Percentiles rank a stretch among this genome's conserved stretches.
These are phyloP conservation scores for Pogona vitticeps DNA, from an alignment of 2,113 vertebrate genomes.

Conservation along the genomic window DNA sequence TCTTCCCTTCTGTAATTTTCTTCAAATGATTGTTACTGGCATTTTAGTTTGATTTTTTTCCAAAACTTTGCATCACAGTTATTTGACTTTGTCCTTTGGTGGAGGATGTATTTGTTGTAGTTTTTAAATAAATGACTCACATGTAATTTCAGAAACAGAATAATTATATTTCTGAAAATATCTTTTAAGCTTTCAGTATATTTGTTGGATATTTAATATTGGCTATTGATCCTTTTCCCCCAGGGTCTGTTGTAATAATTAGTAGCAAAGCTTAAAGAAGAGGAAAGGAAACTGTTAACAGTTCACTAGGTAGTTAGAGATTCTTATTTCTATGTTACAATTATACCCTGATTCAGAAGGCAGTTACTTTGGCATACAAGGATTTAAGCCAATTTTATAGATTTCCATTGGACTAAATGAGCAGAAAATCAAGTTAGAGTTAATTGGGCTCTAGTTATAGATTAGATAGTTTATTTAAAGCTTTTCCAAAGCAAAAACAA, in stretches of 20 bases:
- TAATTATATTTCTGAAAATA: neutral
- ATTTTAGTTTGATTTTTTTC: neutral
- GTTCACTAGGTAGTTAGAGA: neutral
- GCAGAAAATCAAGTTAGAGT: neutral
- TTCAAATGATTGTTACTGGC: neutral
- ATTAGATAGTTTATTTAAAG: conserved; percentile 1
- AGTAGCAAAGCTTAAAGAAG: neutral
- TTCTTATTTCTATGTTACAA: neutral
- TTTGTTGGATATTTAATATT: neutral
- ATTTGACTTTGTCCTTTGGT: neutral
- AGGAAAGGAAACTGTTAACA: neutral
- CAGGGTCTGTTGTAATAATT: neutral
- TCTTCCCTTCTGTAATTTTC: neutral
- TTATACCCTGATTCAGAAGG: neutral
- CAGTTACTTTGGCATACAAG: neutral
- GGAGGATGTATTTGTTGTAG: neutral
- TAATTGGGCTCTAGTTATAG: neutral
- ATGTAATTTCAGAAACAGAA: neutral
- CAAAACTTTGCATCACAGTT: neutral
- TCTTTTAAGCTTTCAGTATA: neutral
- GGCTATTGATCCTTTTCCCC: neutral
- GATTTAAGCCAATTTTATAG: neutral
- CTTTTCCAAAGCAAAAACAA: neutral
- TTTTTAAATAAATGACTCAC: neutral
- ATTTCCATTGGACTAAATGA: neutral